Conservation (phyloP, 2,113 vertebrate genomes). For the Menura novaehollandiae region DNA sequence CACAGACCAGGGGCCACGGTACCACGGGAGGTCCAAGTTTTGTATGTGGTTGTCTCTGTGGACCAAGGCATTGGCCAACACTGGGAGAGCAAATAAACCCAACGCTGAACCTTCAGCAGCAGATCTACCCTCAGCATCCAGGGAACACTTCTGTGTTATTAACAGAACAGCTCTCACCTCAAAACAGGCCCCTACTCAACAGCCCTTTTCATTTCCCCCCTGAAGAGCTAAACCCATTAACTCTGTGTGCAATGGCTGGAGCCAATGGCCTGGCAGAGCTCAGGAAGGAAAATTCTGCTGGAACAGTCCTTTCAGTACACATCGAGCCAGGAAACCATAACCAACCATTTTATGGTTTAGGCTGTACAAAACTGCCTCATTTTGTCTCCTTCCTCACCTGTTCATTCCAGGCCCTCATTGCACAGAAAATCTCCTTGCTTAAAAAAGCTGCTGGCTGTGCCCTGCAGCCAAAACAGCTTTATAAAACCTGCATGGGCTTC, state of each 20-base stretch:
- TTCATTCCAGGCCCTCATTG: neutral
- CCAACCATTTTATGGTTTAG: neutral
- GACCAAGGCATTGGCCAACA: neutral
- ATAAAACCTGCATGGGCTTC: neutral
- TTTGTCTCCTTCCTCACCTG: neutral
- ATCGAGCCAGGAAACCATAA: neutral
- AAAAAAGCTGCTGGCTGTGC: neutral
- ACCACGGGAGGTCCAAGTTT: accelerated
- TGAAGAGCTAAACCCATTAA: neutral
- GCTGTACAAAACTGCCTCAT: neutral
- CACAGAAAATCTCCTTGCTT: neutral
- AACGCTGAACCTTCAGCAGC: neutral
- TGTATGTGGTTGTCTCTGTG: accelerated
- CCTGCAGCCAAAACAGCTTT: neutral
- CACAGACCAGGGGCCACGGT: neutral
- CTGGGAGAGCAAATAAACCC: neutral
- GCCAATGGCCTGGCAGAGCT: neutral
- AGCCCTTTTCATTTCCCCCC: neutral
- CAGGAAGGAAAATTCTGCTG: neutral
- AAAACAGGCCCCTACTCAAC: neutral
- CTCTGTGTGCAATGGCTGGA: neutral
- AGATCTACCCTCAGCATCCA: neutral
- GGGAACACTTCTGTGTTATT: too few relatives aligned
- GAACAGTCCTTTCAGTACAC: neutral
- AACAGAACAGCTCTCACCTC: neutral